Conservation (phyloP, 2,113 vertebrate genomes). For the Zosterops lateralis region DNA sequence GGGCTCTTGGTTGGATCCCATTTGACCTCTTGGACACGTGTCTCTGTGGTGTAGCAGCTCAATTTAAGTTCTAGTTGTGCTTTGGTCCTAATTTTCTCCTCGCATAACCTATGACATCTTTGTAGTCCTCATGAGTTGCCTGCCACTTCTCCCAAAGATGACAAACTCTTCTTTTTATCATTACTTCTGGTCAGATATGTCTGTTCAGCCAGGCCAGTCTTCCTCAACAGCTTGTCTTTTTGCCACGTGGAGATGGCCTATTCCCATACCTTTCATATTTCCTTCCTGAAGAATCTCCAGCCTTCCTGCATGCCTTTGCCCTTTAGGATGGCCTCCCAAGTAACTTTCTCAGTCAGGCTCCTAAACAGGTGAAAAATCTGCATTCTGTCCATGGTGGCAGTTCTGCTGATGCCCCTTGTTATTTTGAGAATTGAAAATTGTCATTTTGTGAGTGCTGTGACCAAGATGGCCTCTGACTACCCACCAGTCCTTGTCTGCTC, state of each 20-base stretch:
- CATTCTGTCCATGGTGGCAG: background rate
- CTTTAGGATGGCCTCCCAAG: background rate
- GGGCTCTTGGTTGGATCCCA: background rate
- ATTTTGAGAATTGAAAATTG: background rate
- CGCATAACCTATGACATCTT: background rate
- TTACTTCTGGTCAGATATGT: background rate
- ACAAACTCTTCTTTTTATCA: background rate
- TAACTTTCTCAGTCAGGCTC: background rate
- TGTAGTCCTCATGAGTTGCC: background rate
- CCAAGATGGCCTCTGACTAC: background rate
- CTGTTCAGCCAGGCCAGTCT: background rate
- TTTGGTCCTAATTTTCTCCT: background rate
- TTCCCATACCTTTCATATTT: background rate
- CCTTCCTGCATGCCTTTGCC: background rate
- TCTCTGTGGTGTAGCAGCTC: background rate
- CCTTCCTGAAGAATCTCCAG: background rate
- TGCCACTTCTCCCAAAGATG: background rate
- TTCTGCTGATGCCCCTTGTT: background rate
- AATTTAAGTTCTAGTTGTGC: background rate
- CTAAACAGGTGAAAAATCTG: background rate
- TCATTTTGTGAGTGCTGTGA: background rate
- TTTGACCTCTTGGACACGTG: rapidly evolving
- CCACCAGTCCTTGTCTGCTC: background rate
- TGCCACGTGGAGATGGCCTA: rapidly evolving
- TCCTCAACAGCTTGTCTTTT: background rate